Percentiles rank a stretch among this genome's conserved stretches.
Conservation (phyloP, 2,113 vertebrate species). For the Aldabrachelys gigantea region DNA sequence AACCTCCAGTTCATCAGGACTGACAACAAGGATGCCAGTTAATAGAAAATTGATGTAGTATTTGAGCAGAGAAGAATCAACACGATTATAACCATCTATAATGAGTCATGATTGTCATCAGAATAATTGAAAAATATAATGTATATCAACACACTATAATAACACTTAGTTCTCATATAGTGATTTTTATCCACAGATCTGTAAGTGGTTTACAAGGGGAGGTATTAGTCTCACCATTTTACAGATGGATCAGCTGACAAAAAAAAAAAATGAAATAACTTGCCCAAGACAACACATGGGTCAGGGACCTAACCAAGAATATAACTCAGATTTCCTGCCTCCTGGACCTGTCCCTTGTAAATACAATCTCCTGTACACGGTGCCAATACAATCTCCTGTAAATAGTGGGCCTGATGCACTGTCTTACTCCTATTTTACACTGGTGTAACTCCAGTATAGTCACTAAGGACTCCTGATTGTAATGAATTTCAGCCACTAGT, state of each 20-base stretch:
- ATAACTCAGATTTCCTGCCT: neutral
- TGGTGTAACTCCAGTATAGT: neutral
- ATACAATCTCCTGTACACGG: neutral
- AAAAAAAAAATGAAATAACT: neutral
- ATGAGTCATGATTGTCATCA: neutral
- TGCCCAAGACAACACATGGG: neutral
- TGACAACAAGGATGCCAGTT: neutral
- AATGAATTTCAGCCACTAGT: neutral
- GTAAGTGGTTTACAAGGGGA: neutral
- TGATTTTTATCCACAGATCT: neutral
- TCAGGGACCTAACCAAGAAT: neutral
- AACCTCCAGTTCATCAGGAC: neutral
- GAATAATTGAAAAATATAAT: neutral
- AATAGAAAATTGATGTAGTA: neutral
- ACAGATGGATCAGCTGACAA: neutral
- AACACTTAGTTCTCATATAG: neutral
- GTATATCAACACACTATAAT: neutral
- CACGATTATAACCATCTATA: neutral
- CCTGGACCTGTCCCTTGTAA: neutral
- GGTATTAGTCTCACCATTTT: neutral
- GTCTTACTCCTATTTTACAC: neutral
- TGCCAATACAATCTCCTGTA: neutral
- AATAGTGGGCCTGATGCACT: neutral
- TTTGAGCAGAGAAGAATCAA: neutral
- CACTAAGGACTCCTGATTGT: neutral